Conservation (phyloP, 2,797 vertebrate species). For the Eurystomus glaucurus region DNA sequence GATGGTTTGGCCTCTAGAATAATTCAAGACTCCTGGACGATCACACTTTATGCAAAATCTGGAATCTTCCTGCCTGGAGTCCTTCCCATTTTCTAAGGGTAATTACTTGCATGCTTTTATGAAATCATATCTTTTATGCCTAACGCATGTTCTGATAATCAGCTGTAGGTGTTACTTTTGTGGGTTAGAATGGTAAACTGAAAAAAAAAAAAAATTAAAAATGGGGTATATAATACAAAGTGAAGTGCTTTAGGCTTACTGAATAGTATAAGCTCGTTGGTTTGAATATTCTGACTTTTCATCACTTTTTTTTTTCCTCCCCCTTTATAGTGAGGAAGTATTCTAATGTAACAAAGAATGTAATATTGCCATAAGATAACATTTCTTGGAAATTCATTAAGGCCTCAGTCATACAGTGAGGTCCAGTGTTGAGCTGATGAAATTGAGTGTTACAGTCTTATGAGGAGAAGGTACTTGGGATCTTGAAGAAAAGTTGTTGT, state of each 20-base stretch:
- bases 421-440: not conserved
- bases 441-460: not conserved
- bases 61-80: constrained; percentile 69
- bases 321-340: not conserved
- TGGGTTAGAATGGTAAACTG: not conserved
- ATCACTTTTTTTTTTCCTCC: not conserved
- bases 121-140: rapidly evolving
- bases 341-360: not conserved
- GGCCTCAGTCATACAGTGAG: rapidly evolving
- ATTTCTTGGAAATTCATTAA: not conserved
- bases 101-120: constrained; percentile 28
- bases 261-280: not conserved
- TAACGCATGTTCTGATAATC: not conserved
- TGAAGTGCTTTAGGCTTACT: not conserved
- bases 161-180: not conserved
- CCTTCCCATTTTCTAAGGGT: constrained; percentile 67
- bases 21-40: constrained; percentile 58
- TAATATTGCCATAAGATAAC: not conserved
- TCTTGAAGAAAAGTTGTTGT: not conserved
- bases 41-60: constrained; percentile 60
- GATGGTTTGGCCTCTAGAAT: constrained; percentile 43
- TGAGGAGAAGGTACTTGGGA: not conserved
- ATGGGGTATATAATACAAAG: rapidly evolving
- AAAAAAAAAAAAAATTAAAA: not conserved
- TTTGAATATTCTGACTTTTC: not conserved